Evolutionary conservation across 1,140 invertebrate species (phyloP).

Genomic region (Drosophila yakuba): DNA sequence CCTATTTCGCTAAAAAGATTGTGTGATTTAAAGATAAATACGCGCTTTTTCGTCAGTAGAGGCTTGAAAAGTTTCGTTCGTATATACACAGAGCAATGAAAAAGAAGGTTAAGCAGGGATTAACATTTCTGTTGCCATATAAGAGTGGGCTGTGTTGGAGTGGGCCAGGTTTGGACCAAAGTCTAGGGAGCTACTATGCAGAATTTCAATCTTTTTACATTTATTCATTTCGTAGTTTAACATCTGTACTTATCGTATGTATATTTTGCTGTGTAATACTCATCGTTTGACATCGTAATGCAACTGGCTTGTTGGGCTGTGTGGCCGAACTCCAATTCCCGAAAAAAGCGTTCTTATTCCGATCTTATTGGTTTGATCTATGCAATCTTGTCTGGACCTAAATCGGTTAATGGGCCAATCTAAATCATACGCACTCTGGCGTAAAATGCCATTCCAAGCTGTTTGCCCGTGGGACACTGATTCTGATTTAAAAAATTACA

Average conservation of each 20-base stretch:
- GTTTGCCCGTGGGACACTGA: conserved; percentile 12
- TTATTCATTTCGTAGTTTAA: conserved; percentile 58
- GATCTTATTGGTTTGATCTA: conserved; percentile 11
- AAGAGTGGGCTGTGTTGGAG: conserved; percentile 7
- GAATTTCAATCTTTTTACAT: conserved; percentile 67
- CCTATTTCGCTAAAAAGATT: conserved; percentile 21
- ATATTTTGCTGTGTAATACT: conserved; percentile 69
- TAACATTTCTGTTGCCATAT: conserved; percentile 22
- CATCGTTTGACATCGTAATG: conserved; percentile 55
- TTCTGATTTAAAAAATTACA: conserved; percentile 40
- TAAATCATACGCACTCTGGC: background rate
- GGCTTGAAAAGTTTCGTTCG: conserved; percentile 31
- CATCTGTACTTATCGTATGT: conserved; percentile 61
- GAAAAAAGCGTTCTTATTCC: conserved; percentile 5
- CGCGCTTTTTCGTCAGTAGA: conserved; percentile 30
- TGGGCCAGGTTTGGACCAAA: conserved; percentile 21
- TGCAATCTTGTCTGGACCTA: conserved; percentile 1
- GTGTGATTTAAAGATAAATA: conserved; percentile 19
- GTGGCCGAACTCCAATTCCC: conserved; percentile 34
- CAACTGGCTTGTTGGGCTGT: conserved; percentile 43
- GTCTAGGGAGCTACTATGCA: conserved; percentile 39
- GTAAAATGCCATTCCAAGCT: background rate
- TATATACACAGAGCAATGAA: conserved; percentile 71
- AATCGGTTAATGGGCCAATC: background rate
- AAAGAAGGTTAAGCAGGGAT: conserved; percentile 55